phyloP scores from a whole-genome alignment of 2,113 vertebrate species.

The Mastomys natalensis region DNA sequence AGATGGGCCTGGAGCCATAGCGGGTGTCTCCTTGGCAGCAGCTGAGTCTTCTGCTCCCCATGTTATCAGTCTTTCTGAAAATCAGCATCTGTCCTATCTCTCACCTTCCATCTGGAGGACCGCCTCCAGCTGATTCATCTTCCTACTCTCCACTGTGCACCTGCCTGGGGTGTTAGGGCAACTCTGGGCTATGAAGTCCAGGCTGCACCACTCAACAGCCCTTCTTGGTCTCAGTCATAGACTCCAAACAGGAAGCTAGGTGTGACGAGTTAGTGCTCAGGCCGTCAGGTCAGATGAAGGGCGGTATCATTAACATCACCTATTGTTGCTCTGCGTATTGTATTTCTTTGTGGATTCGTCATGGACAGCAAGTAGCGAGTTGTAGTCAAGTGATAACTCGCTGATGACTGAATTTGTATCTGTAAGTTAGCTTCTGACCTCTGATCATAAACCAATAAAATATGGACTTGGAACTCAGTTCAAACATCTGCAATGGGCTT shows the following conservation, averaged over 20 bases:
- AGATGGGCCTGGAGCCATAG: not conserved
- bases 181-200: not conserved
- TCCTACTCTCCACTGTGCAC: not conserved
- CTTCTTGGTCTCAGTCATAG: not conserved
- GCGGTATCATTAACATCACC: not conserved
- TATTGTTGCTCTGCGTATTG: not conserved
- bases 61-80: not conserved
- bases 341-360: not conserved
- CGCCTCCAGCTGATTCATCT: not conserved
- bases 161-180: not conserved
- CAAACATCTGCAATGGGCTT: not conserved
- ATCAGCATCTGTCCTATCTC: too few species aligned
- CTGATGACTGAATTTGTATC: conserved; percentile 30
- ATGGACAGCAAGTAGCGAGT: not conserved
- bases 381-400: not conserved
- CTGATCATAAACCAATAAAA: conserved; percentile 18
- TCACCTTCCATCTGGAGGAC: not conserved
- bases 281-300: not conserved
- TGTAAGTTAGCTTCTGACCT: not conserved
- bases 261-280: not conserved
- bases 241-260: not conserved
- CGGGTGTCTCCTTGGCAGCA: not conserved
- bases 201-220: not conserved
- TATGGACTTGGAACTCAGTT: not conserved
- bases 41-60: not conserved